A percentile compares a stretch with the other conserved stretches of the same genome.
Conservation (phyloP, 2,888 invertebrate genomes). For the Sarcophaga rosellei region DNA sequence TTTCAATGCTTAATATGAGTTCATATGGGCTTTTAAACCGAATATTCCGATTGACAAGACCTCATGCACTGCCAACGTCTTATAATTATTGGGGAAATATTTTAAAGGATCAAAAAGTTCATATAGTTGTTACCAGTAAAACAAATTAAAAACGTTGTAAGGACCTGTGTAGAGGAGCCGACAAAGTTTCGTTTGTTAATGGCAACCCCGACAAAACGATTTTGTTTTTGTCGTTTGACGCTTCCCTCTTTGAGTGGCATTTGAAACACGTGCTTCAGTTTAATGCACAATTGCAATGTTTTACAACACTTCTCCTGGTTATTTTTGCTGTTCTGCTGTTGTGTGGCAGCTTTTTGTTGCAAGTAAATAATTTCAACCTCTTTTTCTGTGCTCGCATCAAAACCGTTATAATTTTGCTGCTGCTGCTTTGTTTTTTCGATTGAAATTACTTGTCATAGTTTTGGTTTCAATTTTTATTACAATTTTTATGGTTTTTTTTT, state of each 20-base stretch:
- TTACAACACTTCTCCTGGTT: constrained; percentile 63
- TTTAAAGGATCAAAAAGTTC: no score
- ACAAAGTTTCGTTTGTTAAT: no score
- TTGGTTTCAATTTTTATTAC: constrained; percentile 60
- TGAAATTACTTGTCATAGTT: constrained; percentile 66
- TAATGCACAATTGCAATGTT: constrained; percentile 67
- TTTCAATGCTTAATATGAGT: no score
- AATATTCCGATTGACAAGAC: no score
- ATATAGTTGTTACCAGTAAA: no score
- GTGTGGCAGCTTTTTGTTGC: constrained; percentile 22
- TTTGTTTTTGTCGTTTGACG: neutral
- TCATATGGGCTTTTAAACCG: no score
- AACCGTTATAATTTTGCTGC: no score
- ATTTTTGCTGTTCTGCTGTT: constrained; percentile 3
- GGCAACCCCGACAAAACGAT: neutral
- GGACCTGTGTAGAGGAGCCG: no score
- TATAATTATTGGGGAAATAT: no score
- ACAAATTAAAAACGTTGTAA: no score
- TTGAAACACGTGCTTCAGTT: constrained; percentile 67
- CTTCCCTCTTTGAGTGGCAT: constrained; percentile 65
- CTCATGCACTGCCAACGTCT: no score
- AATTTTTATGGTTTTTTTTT: constrained; percentile 55
- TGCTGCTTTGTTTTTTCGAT: neutral
- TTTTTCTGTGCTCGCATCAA: constrained; percentile 18
- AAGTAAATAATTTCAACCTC: constrained; percentile 57